phyloP scores from a whole-genome alignment of 2,113 vertebrate genomes.

The Prunella himalayana region DNA sequence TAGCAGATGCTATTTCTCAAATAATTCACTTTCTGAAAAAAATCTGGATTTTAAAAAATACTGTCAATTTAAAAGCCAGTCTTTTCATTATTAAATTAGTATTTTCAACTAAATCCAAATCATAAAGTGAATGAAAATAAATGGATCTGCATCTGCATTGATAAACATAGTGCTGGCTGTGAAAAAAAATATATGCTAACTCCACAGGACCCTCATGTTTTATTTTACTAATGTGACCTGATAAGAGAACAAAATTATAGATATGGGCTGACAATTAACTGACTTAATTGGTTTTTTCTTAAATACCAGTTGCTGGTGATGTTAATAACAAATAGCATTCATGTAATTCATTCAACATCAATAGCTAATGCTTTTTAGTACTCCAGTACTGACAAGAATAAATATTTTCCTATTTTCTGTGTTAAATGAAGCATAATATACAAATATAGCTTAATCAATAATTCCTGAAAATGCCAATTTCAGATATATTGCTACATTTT shows the following conservation, averaged over 20 bases:
- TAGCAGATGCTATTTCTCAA: neutral
- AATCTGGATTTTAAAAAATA: neutral
- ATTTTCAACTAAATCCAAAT: neutral
- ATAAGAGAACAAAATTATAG: neutral
- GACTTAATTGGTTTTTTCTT: constrained; percentile 23
- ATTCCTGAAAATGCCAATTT: neutral
- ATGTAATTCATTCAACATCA: neutral
- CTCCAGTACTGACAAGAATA: neutral
- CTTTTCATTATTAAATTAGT: neutral
- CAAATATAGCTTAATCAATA: neutral
- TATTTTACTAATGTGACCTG: constrained; percentile 12
- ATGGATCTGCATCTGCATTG: neutral
- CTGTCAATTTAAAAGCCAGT: neutral
- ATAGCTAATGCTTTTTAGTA: neutral
- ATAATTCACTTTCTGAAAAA: neutral
- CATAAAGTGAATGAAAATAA: neutral
- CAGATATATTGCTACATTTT: constrained; percentile 7
- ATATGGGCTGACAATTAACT: neutral
- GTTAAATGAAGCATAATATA: constrained; percentile 8
- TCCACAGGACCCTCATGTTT: neutral
- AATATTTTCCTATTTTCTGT: neutral
- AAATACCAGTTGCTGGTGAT: constrained; percentile 11
- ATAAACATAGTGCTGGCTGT: neutral
- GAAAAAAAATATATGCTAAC: neutral
- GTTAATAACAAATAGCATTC: constrained; percentile 22